Evolutionary conservation across 2,888 invertebrate genomes (phyloP).

Genomic region (Elysia crispata): DNA sequence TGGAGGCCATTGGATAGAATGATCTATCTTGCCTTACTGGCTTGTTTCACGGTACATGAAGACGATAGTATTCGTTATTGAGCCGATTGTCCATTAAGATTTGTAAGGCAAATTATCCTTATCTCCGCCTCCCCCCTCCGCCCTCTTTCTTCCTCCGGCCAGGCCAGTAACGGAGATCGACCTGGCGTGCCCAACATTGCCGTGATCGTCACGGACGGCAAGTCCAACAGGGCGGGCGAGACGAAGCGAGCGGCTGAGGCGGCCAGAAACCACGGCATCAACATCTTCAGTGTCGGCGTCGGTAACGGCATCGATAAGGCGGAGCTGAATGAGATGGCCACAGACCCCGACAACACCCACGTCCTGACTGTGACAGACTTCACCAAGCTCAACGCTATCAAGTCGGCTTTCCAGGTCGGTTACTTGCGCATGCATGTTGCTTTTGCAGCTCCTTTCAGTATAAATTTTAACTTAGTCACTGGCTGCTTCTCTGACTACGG

Average conservation of each 20-base stretch:
- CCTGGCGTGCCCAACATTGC: conserved; percentile 65
- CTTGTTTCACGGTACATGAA: too few relatives aligned
- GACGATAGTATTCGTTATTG: too few relatives aligned
- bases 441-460: too few relatives aligned
- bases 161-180: conserved; percentile 61
- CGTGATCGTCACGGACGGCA: conserved; percentile 67
- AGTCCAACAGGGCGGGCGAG: conserved; percentile 62
- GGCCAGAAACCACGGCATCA: conserved; percentile 57
- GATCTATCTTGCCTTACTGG: too few relatives aligned
- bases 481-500: too few relatives aligned
- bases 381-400: conserved; percentile 60
- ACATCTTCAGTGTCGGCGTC: conserved; percentile 66
- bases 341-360: conserved; percentile 66
- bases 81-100: too few relatives aligned
- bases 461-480: too few relatives aligned
- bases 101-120: too few relatives aligned
- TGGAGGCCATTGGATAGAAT: too few relatives aligned
- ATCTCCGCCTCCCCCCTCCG: too few relatives aligned
- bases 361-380: conserved; percentile 65
- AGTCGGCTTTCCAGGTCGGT: conserved; percentile 58
- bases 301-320: conserved; percentile 56
- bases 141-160: too few relatives aligned
- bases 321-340: conserved; percentile 69
- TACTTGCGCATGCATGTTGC: too few relatives aligned
- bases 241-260: conserved; percentile 60